Base-by-base conservation (phyloP, 2,113 vertebrate species). In the Triplophysa dalaica region DNA sequence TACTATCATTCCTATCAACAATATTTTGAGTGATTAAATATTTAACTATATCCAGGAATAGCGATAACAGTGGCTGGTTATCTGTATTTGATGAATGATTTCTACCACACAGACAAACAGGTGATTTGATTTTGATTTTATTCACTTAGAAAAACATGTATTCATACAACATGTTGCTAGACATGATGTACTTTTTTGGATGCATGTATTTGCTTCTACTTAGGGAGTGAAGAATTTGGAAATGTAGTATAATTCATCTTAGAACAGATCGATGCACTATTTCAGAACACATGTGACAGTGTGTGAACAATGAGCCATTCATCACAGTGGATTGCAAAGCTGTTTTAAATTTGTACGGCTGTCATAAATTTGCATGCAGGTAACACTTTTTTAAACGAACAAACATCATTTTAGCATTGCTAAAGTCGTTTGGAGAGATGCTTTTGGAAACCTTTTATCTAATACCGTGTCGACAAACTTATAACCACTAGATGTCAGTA, bases 401-500 rank as follows among this genome's bases (percentile, higher is more conserved):
- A 29, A 52, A 4, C 16, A 52, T 17, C 14, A 52, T 54, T 26
- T 70, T 56, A 29, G 29, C 29, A 29, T 29, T 29, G 4, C 4
- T 29, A 29, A 29, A 29, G 29, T 26, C 2, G 54, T 33, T 33
- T 33, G 19, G 8, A 70, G 48, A 70, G 1, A 16, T 9, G 12
- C 45, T 11, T 54, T 43, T 43, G 41, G 41, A 69, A 69, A 56
- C 6, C 19, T 41, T 13, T 24, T 52, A 54, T 29, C 17, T 48
- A 52, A 69, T 50, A 50, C 16, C 48, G 17, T 17, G 11, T 70
- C 14, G 43, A 54, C 48, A 58, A 41, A 58, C 70, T 73, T 4
- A 73, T 9, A 73, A 73, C 29, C 70, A 73, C 70, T 73, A 60
- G 70, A 73, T 60, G 70, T 38, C 33, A 60, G 54, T 73, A 73